Conservation (phyloP, 2,888 invertebrate genomes). For the Eupithecia exiguata region DNA sequence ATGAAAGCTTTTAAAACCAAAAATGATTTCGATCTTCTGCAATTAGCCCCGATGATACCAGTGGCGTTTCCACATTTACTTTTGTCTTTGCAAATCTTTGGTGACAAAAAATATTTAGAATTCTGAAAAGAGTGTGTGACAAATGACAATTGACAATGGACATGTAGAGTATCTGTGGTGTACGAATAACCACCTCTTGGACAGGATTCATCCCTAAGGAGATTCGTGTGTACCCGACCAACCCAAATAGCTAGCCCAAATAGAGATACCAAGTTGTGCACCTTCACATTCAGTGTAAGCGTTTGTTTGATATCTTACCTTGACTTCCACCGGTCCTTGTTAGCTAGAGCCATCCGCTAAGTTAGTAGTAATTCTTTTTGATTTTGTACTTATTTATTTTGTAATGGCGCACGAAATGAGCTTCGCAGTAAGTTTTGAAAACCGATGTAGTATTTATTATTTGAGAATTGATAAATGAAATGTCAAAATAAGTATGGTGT, state of each 20-base stretch:
- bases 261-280: neutral
- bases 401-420: too few relatives aligned
- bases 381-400: too few relatives aligned
- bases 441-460: too few relatives aligned
- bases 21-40: neutral
- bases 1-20: neutral
- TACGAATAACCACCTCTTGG: neutral
- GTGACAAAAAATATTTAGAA: too few relatives aligned
- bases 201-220: neutral
- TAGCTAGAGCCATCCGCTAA: too few relatives aligned
- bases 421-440: too few relatives aligned
- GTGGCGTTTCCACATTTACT: neutral
- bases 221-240: neutral
- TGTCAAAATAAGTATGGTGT: too few relatives aligned
- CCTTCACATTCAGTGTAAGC: neutral
- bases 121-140: too few relatives aligned
- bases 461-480: too few relatives aligned
- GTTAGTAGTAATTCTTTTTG: too few relatives aligned
- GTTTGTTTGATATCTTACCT: slow-evolving; percentile 27
- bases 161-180: neutral
- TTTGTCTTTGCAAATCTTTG: too few relatives aligned
- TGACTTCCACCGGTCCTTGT: too few relatives aligned
- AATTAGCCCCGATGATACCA: neutral
- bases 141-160: neutral
- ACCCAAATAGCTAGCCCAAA: neutral